Conservation (phyloP, 2,888 invertebrate species). For the Acleris emargana region DNA sequence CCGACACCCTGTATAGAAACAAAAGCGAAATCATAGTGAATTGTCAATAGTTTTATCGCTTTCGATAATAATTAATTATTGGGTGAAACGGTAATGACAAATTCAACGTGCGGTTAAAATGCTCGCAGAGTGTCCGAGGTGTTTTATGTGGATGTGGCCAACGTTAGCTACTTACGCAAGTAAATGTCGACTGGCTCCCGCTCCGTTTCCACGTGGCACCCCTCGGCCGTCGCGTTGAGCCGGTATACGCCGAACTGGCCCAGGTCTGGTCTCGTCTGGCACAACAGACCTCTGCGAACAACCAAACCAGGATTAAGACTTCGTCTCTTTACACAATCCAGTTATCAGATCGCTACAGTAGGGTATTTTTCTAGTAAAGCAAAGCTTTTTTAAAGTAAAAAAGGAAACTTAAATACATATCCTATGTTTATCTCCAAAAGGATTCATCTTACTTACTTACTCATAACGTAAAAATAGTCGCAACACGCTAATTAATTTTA, state of each 20-base stretch:
- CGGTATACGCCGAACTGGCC: conserved; percentile 90
- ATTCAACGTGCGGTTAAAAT: not conserved
- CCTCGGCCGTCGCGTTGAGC: conserved; percentile 77
- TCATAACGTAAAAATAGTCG: too few species aligned
- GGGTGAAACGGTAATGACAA: not conserved
- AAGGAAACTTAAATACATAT: too few species aligned
- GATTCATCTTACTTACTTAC: too few species aligned
- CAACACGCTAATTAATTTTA: too few species aligned
- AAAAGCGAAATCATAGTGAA: too few species aligned
- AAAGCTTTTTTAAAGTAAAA: too few species aligned
- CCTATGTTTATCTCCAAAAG: too few species aligned
- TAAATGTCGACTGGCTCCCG: conserved; percentile 88
- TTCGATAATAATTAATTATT: too few species aligned
- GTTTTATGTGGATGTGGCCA: not conserved
- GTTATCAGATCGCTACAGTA: not conserved
- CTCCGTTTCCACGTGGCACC: conserved; percentile 81
- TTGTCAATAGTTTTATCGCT: too few species aligned
- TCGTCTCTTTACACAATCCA: not conserved
- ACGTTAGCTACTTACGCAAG: conserved; percentile 83
- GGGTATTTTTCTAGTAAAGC: too few species aligned
- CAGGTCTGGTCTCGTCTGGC: conserved; percentile 83
- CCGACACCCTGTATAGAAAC: too few species aligned
- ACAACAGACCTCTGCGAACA: conserved; percentile 80
- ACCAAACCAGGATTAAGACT: not conserved
- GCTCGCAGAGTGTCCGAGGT: too few species aligned